Percentiles rank a stretch among this genome's conserved stretches.
These are phyloP conservation scores for Harpagus bidentatus DNA, from an alignment of 2,113 vertebrate genomes.

Conservation along the genomic window DNA sequence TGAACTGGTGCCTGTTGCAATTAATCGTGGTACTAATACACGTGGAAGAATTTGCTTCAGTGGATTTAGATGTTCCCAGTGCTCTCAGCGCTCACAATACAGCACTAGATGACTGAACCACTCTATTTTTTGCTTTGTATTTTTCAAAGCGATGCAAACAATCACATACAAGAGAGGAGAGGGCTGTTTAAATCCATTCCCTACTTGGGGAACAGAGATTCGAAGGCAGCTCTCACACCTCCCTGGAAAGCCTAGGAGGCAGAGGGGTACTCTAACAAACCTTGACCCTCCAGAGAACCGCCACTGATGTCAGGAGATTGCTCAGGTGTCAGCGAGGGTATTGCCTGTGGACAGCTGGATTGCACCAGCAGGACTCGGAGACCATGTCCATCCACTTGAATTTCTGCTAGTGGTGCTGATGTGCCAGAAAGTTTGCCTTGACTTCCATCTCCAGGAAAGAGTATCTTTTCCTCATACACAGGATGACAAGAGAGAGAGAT, in stretches of 20 bases:
- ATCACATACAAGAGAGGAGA: background rate
- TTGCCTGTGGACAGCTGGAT: background rate
- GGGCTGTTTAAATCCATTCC: background rate
- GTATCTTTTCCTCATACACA: background rate
- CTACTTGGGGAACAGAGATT: background rate
- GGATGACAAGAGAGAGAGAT: background rate
- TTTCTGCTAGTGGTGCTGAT: background rate
- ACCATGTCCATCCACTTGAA: background rate
- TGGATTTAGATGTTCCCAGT: background rate
- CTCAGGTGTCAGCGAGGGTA: background rate
- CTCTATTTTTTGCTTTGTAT: background rate
- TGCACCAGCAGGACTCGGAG: background rate
- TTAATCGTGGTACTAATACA: background rate
- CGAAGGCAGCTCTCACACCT: background rate
- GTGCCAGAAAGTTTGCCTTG: background rate
- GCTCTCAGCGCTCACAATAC: background rate
- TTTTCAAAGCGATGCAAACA: background rate
- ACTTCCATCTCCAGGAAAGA: background rate
- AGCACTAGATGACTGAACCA: fast-evolving
- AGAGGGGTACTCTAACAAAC: background rate
- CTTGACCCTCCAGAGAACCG: background rate
- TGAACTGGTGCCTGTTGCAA: background rate
- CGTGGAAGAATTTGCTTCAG: background rate
- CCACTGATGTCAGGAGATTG: background rate
- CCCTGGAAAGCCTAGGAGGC: background rate